Evolutionary conservation across 1,140 invertebrate species (phyloP).

Genomic region (Orussus abietinus): DNA sequence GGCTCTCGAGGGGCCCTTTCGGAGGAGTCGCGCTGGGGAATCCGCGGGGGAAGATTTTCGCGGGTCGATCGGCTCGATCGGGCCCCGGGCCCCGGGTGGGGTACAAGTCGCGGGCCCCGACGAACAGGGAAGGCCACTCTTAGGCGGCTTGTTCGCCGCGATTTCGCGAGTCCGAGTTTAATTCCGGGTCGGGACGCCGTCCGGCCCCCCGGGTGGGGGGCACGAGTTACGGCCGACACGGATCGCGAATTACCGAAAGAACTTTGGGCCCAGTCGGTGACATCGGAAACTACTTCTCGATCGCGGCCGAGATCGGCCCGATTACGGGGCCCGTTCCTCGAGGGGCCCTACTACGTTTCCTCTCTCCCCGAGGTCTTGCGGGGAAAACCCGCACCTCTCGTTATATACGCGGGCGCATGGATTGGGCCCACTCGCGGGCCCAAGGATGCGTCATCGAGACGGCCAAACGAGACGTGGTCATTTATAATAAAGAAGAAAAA

Average conservation of each 20-base stretch:
- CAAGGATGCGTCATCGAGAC: too few relatives aligned
- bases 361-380: too few relatives aligned
- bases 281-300: conserved; percentile 10
- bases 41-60: too few relatives aligned
- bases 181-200: not conserved
- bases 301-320: not conserved
- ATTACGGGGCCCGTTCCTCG: too few relatives aligned
- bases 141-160: not conserved
- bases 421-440: too few relatives aligned
- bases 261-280: not conserved
- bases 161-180: not conserved
- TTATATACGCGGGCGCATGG: too few relatives aligned
- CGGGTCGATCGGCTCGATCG: not conserved
- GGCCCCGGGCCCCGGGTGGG: too few relatives aligned
- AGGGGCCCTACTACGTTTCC: too few relatives aligned
- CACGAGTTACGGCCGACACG: conserved; percentile 7
- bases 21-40: too few relatives aligned
- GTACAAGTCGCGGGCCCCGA: not conserved
- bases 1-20: too few relatives aligned
- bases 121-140: conserved; percentile 6
- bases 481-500: conserved; percentile 1
- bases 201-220: not conserved
- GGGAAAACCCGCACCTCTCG: too few relatives aligned
- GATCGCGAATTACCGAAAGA: conserved; percentile 7
- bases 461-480: too few relatives aligned